Base-by-base conservation (phyloP, 1,140 invertebrate species). In the Archegozetes longisetosus region DNA sequence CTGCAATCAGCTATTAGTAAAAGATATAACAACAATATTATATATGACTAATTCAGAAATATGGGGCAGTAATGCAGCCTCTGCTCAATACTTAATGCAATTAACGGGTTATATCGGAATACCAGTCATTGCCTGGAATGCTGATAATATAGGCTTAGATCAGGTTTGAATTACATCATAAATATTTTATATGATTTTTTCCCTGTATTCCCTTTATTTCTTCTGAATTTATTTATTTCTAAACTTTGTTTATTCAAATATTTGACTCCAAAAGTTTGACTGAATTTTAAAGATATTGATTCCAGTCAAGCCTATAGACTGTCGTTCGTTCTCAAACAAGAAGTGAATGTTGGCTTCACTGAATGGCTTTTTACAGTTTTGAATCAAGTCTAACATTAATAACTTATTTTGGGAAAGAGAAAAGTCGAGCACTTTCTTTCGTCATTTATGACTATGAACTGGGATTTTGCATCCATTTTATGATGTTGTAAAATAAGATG, bases 1-100 rank as follows among this genome's bases (percentile, higher is more conserved):
- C 53, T 92, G 88, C 74, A 83, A 87, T 70, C 82, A 90, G 71
- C 89, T 92, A 73, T 79, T 92, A 53, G 82, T 81, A 50, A 81
- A 82, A 51, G 89, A 91, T 72, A 88, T 92, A 49, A 88, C 86
- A 46, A 85, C 88, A 63, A 91, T 94, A 68, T 75, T 93, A 61
- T 93, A 92, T 73, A 79, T 93, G 73, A 91, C 89, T 83, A 92
- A 92, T 74, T 85, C 89, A 70, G 88, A 92, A 76, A 76, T 79
- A 64, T 84, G 84, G 64, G 88, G 88, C 25, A 78, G 86, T 59
- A 88, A 86, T 71, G 91, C 88, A 50, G 88, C 88, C 59, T 89
- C 88, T 49, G 86, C 86, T 25, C 88, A 93, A 72, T 94, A 93
- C 73, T 89, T 94, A 70, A 78, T 93, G 49, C 88, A 93, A 74